Evolutionary conservation across 1,140 invertebrate species (phyloP).

Genomic region (Globodera rostochiensis): DNA sequence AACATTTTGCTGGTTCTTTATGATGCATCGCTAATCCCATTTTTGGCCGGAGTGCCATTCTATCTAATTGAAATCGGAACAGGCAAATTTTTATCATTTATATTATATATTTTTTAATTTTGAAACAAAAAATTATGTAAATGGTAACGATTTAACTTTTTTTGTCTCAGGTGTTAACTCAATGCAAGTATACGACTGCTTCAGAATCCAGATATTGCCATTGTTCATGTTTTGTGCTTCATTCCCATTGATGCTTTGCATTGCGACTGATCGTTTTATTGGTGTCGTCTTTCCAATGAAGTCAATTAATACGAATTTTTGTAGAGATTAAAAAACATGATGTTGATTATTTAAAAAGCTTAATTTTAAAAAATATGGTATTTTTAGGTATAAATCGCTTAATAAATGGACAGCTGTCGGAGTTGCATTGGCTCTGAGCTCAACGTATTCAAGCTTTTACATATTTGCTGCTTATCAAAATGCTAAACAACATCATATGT

Average conservation of each 20-base stretch:
- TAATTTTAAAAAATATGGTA: too few relatives aligned
- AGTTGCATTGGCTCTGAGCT: neutral
- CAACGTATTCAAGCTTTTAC: neutral
- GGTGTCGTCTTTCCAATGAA: constrained; percentile 17
- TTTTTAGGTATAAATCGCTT: neutral
- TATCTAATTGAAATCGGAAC: neutral
- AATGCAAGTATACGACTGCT: constrained; percentile 1
- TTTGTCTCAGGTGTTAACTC: neutral
- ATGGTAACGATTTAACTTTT: neutral
- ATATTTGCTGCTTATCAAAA: neutral
- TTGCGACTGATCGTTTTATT: constrained; percentile 20
- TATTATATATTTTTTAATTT: too few relatives aligned
- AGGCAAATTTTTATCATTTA: neutral
- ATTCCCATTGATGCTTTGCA: constrained; percentile 18
- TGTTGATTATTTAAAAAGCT: too few relatives aligned
- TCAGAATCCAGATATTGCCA: constrained; percentile 7
- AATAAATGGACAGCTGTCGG: neutral
- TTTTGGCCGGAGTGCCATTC: constrained; percentile 4
- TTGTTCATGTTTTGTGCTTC: constrained; percentile 19
- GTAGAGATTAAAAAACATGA: neutral
- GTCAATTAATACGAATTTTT: neutral
- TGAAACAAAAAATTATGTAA: neutral
- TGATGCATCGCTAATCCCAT: constrained; percentile 12
- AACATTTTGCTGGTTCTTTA: constrained; percentile 24
- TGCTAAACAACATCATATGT: neutral